Evolutionary conservation across 1,140 invertebrate species (phyloP).

Genomic region (Maconellicoccus hirsutus): DNA sequence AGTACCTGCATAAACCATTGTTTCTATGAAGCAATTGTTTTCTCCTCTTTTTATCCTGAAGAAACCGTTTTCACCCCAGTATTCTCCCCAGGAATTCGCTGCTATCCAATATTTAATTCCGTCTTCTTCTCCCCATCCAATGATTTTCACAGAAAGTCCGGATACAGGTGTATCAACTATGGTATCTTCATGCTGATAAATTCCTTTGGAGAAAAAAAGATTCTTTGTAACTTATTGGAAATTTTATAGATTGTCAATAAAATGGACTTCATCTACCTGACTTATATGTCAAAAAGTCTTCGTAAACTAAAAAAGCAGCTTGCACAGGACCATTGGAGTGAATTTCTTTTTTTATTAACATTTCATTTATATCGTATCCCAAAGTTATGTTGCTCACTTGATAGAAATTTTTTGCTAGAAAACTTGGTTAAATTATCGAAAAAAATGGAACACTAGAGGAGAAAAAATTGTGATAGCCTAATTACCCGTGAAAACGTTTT

Average conservation of each 20-base stretch:
- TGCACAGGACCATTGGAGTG: slow-evolving; percentile 83
- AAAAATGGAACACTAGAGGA: too few species aligned
- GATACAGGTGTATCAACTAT: neutral
- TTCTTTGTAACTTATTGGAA: neutral
- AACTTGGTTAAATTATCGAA: too few species aligned
- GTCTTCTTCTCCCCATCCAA: slow-evolving; percentile 55
- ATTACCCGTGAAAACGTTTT: neutral
- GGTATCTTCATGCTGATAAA: neutral
- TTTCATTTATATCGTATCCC: slow-evolving; percentile 35
- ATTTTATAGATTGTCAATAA: neutral
- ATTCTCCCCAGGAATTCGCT: slow-evolving; percentile 83
- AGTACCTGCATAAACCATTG: too few species aligned
- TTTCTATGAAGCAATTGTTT: slow-evolving; percentile 36
- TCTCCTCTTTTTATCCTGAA: slow-evolving; percentile 78
- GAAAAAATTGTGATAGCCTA: too few species aligned
- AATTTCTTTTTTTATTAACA: slow-evolving; percentile 65
- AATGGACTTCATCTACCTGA: slow-evolving; percentile 41
- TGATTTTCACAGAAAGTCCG: slow-evolving; percentile 79
- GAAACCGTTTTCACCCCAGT: slow-evolving; percentile 74
- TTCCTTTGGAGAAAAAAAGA: slow-evolving; percentile 24
- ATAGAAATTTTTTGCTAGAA: neutral
- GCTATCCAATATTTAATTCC: slow-evolving; percentile 68
- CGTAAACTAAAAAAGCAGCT: slow-evolving; percentile 79
- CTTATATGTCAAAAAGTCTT: slow-evolving; percentile 78
- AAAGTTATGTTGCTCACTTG: neutral